Evolutionary conservation across 2,113 vertebrate species (phyloP), one percentile per base, ranked within the genome.

Genomic region (Crotophaga sulcirostris): DNA sequence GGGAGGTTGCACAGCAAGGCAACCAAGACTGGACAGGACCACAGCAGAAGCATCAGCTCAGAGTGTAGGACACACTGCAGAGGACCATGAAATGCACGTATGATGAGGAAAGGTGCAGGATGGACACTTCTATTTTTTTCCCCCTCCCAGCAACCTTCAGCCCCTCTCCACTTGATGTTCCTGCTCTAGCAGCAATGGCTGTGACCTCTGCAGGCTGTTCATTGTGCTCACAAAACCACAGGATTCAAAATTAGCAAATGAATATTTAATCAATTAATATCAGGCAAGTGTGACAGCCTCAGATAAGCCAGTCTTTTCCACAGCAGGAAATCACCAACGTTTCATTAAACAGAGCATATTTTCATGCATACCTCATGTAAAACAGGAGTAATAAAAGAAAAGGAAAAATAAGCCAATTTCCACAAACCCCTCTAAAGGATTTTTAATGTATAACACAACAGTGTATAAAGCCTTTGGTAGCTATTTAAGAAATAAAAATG

Each of bases 231-330:
- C 68, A 89, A 42, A 89, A 49, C 58, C 84, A 54, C 1, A 24
- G 77, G 87, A 76, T 54, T 68, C 11, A 3, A 80, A 94, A 95
- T 95, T 76, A 93, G 75, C 34, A 70, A 90, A 92, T 90, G 76
- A 94, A 94, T 87, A 93, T 94, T 93, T 88, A 91, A 95, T 96
- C 92, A 96, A 96, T 92, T 95, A 94, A 90, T 92, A 96, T 89
- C 90, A 93, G 83, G 85, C 90, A 87, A 90, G 60, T 88, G 84
- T 91, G 87, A 96, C 79, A 93, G 94, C 13, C 72, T 92, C 76
- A 93, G 93, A 96, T 93, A 93, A 95, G 64, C 44, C 76, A 74
- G 72, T 31, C 34, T 77, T 86, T 72, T 69, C 77, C 88, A 88
- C 90, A 92, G 92, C 15, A 0, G 79, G 94, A 84, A 86, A 60